Evolutionary conservation across 2,797 vertebrate genomes (phyloP).

Genomic region (Amblyopsis hoosieri): DNA sequence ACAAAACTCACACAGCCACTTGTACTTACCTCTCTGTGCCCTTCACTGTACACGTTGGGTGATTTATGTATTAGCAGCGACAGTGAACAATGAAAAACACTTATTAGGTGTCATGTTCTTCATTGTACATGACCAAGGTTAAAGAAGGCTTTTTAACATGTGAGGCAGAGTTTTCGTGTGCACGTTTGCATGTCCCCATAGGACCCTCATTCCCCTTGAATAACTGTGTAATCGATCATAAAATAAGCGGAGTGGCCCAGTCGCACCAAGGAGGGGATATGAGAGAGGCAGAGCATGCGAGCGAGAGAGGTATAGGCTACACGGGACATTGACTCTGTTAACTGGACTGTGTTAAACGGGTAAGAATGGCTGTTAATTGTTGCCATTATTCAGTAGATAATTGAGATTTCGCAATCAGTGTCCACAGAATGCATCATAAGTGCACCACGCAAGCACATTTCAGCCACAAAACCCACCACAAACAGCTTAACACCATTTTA

Average conservation of each 20-base stretch:
- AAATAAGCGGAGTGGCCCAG: conserved; percentile 73
- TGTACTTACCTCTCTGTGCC: conserved; percentile 44
- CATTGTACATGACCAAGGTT: conserved; percentile 71
- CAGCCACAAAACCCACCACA: too few relatives aligned
- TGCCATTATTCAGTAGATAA: conserved; percentile 28
- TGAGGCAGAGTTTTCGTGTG: conserved; percentile 35
- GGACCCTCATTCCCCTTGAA: conserved; percentile 65
- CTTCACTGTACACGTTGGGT: conserved; percentile 50
- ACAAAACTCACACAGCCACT: not conserved
- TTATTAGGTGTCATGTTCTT: conserved; percentile 69
- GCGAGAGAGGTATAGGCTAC: conserved; percentile 18
- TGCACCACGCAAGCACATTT: too few relatives aligned
- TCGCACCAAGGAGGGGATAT: conserved; percentile 35
- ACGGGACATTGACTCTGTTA: conserved; percentile 71
- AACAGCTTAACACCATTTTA: too few relatives aligned
- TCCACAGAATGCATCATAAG: conserved; percentile 9
- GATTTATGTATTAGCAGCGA: conserved; percentile 70
- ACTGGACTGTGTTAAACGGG: conserved; percentile 55
- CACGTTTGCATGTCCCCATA: conserved; percentile 37
- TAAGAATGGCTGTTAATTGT: too few relatives aligned
- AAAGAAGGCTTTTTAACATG: conserved; percentile 64
- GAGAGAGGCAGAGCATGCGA: conserved; percentile 43
- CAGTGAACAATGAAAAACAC: conserved; percentile 72
- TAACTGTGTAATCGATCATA: conserved; percentile 75
- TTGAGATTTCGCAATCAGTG: conserved; percentile 11